Percentiles rank a stretch among this genome's conserved stretches.
phyloP scores from a whole-genome alignment of 2,113 vertebrate species.

The Meleagris gallopavo region DNA sequence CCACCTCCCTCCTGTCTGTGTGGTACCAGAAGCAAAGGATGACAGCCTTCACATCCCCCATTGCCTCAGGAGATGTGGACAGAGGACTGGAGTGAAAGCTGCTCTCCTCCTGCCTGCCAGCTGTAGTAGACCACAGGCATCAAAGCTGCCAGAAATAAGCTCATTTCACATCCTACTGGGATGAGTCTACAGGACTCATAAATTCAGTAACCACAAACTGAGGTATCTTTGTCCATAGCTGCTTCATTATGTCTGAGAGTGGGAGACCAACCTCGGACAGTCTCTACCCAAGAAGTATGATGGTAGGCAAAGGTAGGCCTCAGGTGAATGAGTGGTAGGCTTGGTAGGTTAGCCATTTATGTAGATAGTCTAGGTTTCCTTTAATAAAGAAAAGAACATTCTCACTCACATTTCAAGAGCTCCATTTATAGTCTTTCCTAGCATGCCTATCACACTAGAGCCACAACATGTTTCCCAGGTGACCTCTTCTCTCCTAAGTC shows the following conservation, averaged over 20 bases:
- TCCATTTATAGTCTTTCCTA: not conserved
- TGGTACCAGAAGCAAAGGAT: not conserved
- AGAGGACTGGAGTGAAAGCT: not conserved
- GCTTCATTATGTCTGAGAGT: not conserved
- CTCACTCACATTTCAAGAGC: not conserved
- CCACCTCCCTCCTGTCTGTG: not conserved
- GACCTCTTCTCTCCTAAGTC: not conserved
- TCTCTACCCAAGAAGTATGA: not conserved
- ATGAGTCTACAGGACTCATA: not conserved
- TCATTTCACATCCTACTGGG: not conserved
- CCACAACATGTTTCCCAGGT: not conserved
- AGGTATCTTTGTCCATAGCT: accelerated
- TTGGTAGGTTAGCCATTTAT: not conserved
- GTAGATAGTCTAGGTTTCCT: not conserved
- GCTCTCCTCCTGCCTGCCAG: not conserved
- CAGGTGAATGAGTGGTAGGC: not conserved
- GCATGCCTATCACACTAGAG: not conserved
- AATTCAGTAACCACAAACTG: not conserved
- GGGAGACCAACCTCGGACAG: not conserved
- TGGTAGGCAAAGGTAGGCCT: not conserved
- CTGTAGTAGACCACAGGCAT: not conserved
- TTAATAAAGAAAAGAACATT: not conserved
- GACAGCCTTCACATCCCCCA: accelerated
- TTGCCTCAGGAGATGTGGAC: not conserved
- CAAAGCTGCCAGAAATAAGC: accelerated